phyloP scores from a whole-genome alignment of 2,797 vertebrate genomes.

The Chaetodon trifasciatus region DNA sequence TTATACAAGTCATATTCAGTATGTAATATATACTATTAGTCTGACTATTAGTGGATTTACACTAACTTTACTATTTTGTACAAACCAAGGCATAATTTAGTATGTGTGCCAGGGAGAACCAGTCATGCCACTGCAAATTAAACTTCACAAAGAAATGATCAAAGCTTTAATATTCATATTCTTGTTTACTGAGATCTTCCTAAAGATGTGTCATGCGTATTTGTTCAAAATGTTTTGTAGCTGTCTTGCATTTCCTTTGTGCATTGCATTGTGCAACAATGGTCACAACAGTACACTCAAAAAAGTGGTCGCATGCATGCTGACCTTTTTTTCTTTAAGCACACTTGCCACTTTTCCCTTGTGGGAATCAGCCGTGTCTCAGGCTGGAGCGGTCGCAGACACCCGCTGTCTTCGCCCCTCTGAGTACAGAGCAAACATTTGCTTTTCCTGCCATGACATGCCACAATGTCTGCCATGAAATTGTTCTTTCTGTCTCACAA shows the following conservation, averaged over 20 bases:
- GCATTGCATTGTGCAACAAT: background rate
- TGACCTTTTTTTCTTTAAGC: background rate
- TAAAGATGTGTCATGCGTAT: background rate
- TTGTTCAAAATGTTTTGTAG: background rate
- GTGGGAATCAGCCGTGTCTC: background rate
- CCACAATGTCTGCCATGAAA: background rate
- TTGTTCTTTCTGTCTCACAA: no score
- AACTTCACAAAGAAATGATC: background rate
- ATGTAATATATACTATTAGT: background rate
- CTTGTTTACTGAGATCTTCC: background rate
- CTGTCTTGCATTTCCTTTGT: background rate
- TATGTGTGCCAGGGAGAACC: background rate
- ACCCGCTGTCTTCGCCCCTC: background rate
- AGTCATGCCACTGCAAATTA: no score
- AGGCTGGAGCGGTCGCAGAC: background rate
- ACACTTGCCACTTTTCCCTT: background rate
- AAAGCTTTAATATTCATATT: background rate
- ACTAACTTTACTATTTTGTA: background rate
- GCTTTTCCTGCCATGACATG: background rate
- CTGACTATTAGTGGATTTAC: background rate
- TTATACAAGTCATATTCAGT: background rate
- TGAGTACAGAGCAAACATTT: background rate
- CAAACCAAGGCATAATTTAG: background rate
- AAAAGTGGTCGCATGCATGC: background rate
- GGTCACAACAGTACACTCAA: background rate